These are phyloP conservation scores for Yponomeuta evonymella DNA, from an alignment of 2,888 invertebrate species.

Conservation along the genomic window DNA sequence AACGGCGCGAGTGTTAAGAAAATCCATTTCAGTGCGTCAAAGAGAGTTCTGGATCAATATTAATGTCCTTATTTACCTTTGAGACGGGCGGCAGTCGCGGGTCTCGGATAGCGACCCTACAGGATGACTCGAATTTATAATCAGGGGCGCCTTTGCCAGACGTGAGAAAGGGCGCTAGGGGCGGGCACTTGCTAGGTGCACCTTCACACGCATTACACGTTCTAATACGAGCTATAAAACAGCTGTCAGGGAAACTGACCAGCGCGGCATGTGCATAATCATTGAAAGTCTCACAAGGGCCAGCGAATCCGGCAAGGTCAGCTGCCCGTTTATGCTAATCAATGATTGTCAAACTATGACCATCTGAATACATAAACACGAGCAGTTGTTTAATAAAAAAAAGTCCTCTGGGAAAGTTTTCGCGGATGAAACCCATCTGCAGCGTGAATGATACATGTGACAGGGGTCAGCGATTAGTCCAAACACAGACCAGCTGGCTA, in stretches of 20 bases:
- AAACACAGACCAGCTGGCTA: slow-evolving; percentile 45
- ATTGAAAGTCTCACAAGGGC: slow-evolving; percentile 67
- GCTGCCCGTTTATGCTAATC: slow-evolving; percentile 58
- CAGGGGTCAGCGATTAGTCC: slow-evolving; percentile 33
- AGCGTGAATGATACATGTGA: slow-evolving; percentile 26
- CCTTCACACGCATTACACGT: slow-evolving; percentile 47
- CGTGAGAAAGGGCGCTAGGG: slow-evolving; percentile 67
- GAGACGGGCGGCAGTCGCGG: slow-evolving; percentile 46
- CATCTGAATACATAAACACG: slow-evolving; percentile 45
- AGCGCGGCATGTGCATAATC: slow-evolving; percentile 51
- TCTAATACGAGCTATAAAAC: slow-evolving; percentile 63
- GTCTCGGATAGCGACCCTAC: slow-evolving; percentile 48
- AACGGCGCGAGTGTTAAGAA: slow-evolving; percentile 47
- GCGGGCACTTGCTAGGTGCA: slow-evolving; percentile 61
- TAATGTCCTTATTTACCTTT: slow-evolving; percentile 71
- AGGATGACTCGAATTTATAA: slow-evolving; percentile 66
- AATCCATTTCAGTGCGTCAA: slow-evolving; percentile 60
- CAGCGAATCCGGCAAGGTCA: slow-evolving; percentile 43
- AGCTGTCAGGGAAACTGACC: slow-evolving; percentile 53
- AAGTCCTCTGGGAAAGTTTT: slow-evolving; percentile 46
- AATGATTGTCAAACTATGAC: slow-evolving; percentile 35
- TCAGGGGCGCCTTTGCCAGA: slow-evolving; percentile 59
- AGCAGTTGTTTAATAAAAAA: slow-evolving; percentile 20
- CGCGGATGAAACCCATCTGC: slow-evolving; percentile 34
- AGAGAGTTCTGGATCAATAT: slow-evolving; percentile 67